phyloP scores from a whole-genome alignment of 2,113 vertebrate genomes.

The Scomber scombrus region DNA sequence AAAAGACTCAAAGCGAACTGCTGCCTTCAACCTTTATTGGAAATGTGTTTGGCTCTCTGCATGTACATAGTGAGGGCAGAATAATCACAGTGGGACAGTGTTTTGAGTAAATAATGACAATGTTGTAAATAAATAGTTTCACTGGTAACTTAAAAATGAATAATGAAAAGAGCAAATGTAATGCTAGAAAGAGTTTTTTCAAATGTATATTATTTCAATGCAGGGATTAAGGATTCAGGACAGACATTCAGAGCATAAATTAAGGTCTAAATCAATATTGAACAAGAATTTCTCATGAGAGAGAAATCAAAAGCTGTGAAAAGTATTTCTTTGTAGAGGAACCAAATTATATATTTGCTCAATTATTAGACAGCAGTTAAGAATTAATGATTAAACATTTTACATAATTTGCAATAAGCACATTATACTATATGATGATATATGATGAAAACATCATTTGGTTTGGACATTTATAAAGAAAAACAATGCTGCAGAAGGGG shows the following conservation, averaged over 20 bases:
- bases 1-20: neutral
- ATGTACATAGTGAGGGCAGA: neutral
- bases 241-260: conserved; percentile 15
- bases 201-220: conserved; percentile 1
- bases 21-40: neutral
- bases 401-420: neutral
- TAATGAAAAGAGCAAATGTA: neutral
- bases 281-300: neutral
- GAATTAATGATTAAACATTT: conserved; percentile 2
- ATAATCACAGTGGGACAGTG: neutral
- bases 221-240: conserved; percentile 4
- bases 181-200: neutral
- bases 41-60: neutral
- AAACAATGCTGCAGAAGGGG: neutral
- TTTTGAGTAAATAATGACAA: too few species aligned
- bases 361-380: neutral
- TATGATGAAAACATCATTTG: neutral
- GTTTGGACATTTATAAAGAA: neutral
- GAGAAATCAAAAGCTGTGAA: neutral
- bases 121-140: neutral
- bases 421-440: neutral
- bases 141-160: neutral
- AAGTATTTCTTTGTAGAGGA: neutral
- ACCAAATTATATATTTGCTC: neutral
- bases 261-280: neutral